These are phyloP conservation scores for Nymphalis polychloros DNA, from an alignment of 2,888 invertebrate species.

Conservation along the genomic window DNA sequence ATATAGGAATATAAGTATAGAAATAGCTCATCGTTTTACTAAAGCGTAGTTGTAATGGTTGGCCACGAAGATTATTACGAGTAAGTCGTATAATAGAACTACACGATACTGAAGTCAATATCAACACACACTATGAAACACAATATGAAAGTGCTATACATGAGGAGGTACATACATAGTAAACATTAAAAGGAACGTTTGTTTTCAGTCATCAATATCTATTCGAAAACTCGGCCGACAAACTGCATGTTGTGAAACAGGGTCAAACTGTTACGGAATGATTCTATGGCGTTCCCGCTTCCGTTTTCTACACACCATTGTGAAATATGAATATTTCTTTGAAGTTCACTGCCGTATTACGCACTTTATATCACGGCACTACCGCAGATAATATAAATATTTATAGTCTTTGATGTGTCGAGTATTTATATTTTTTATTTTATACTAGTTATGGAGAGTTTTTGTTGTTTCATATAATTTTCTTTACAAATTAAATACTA, in stretches of 20 bases:
- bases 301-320: constrained; percentile 32
- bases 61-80: too few relatives aligned
- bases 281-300: constrained; percentile 26
- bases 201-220: constrained; percentile 34
- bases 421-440: constrained; percentile 1
- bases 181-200: constrained; percentile 34
- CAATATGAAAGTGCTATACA: constrained; percentile 16
- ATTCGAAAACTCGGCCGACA: constrained; percentile 32
- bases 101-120: constrained; percentile 4
- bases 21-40: too few relatives aligned
- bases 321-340: constrained; percentile 34
- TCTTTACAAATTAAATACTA: too few relatives aligned
- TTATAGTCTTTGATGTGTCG: constrained; percentile 6
- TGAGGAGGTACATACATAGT: constrained; percentile 30
- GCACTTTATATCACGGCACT: too few relatives aligned
- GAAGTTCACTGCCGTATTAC: constrained; percentile 30
- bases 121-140: constrained; percentile 4
- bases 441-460: too few relatives aligned
- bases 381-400: constrained; percentile 28
- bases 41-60: too few relatives aligned
- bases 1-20: too few relatives aligned
- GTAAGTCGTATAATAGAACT: not conserved
- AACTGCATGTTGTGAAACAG: constrained; percentile 40
- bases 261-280: constrained; percentile 30
- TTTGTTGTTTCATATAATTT: too few relatives aligned